Evolutionary conservation across 2,888 invertebrate genomes (phyloP).

Genomic region (Synergus itoensis): DNA sequence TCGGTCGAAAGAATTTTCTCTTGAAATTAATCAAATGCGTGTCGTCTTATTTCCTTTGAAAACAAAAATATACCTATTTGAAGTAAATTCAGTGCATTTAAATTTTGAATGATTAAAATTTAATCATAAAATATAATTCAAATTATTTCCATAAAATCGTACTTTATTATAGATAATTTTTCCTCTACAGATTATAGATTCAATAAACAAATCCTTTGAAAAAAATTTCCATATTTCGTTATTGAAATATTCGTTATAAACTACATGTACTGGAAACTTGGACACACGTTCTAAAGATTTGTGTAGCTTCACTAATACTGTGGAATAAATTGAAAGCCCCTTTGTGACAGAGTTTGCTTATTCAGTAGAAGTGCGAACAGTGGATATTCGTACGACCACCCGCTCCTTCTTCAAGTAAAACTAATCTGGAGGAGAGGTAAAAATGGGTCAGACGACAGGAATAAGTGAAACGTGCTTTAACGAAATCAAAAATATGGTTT

Average conservation of each 20-base stretch:
- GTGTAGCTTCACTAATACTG: background rate
- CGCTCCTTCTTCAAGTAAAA: background rate
- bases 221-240: background rate
- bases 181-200: background rate
- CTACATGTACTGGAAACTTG: background rate
- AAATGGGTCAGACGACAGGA: background rate
- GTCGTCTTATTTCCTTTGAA: too few relatives aligned
- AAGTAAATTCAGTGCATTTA: too few relatives aligned
- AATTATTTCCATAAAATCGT: too few relatives aligned
- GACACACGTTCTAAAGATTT: background rate
- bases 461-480: background rate
- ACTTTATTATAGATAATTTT: too few relatives aligned
- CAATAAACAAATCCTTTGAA: background rate
- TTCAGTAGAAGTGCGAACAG: background rate
- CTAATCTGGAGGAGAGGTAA: background rate
- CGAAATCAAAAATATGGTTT: background rate
- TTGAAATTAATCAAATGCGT: too few relatives aligned
- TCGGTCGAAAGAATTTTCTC: too few relatives aligned
- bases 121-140: too few relatives aligned
- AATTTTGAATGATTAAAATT: too few relatives aligned
- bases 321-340: background rate
- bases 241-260: background rate
- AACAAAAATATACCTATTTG: too few relatives aligned
- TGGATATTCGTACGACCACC: background rate
- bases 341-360: conserved; percentile 1